Base-by-base conservation (phyloP, 1,140 invertebrate species). In the Hermetia illucens region DNA sequence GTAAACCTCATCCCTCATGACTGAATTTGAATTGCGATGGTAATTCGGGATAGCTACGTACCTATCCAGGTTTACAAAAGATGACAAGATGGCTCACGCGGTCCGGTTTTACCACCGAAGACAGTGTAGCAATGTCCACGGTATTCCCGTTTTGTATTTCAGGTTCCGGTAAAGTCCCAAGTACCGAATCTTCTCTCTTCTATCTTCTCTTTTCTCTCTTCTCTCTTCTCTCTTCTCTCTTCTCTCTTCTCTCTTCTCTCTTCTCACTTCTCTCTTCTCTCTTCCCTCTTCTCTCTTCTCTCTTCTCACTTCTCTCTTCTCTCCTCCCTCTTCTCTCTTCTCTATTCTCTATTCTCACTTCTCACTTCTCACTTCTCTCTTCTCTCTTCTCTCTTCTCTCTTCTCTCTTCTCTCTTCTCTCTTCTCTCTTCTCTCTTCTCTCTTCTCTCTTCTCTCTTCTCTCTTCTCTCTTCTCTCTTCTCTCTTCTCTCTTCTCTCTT, bases 201-300 rank as follows among this genome's bases (percentile, higher is more conserved):
- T 5, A 12, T 19, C 18, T 15, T 15, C 22, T 15, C 19, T 21
- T 19, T 21, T 21, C 34, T 36, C 20, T 36, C 34, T 17, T 16
- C 12, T 19, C 22, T 15, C 22, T 8, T 21, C 16, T 21, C 22
- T 21, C 17, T 13, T 36, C 22, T 15, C 16, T 36, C 34, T 21
- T 16, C 16, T 12, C 22, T 36, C 22, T 21, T 36, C 34, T 36
- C 34, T 21, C 8, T 36, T 36, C 34, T 17, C 20, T 36, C 15
- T 15, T 13, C 17, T 13, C 17, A n/a, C 17, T 17, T 33, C 31
- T 33, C 17, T 33, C 31, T 33, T 17, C 17, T 33, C 17, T 17
- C 17, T 17, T 33, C 17, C 6, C 31, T 33, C 31, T 33, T 17
- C 15, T 13, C 24, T 27, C 24, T 25, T 25, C 24, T 33, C 6